Evolutionary conservation across 2,113 vertebrate species (phyloP).

Genomic region (Cyphomyrus discorhynchus): DNA sequence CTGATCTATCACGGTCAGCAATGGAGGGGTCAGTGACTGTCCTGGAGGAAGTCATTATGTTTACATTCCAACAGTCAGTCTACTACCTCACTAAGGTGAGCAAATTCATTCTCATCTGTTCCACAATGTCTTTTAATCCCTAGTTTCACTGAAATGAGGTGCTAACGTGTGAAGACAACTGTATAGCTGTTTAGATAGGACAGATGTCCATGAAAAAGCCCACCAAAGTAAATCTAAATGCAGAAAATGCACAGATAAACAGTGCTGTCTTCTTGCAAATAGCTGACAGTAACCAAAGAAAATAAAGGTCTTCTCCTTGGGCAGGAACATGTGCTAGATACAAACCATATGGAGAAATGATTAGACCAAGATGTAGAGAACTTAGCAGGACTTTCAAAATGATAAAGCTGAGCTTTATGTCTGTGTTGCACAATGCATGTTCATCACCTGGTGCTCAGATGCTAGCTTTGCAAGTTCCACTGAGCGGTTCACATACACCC

Average conservation of each 20-base stretch:
- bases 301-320: background rate
- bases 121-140: background rate
- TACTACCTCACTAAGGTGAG: slow-evolving; percentile 60
- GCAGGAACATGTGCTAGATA: background rate
- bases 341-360: slow-evolving; percentile 11
- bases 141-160: background rate
- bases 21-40: slow-evolving; percentile 46
- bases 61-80: slow-evolving; percentile 70
- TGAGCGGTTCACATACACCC: background rate
- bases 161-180: background rate
- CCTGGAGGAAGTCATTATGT: slow-evolving; percentile 68
- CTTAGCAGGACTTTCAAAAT: background rate
- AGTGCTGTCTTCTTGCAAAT: background rate
- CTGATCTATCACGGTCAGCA: slow-evolving; percentile 40
- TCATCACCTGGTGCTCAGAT: background rate
- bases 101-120: background rate
- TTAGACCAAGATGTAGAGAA: background rate
- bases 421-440: background rate
- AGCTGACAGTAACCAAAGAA: background rate
- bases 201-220: background rate
- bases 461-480: background rate
- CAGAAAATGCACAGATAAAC: background rate
- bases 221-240: background rate
- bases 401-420: background rate
- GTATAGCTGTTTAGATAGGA: background rate